These are phyloP conservation scores for Troides aeacus DNA, from an alignment of 2,888 invertebrate genomes.

Conservation along the genomic window DNA sequence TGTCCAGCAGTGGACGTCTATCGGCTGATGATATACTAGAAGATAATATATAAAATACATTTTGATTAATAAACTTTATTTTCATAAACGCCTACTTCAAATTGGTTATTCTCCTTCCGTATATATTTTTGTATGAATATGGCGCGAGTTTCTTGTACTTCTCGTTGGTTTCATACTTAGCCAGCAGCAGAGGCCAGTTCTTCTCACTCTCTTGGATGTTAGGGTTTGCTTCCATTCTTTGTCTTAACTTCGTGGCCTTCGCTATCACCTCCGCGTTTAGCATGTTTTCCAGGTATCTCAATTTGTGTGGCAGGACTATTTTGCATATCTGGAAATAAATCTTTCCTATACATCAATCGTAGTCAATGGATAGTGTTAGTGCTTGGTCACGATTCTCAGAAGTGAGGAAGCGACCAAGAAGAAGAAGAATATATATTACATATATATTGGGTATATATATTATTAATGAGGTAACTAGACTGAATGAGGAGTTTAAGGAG, in stretches of 20 bases:
- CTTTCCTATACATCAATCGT: not conserved
- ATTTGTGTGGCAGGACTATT: conserved; percentile 68
- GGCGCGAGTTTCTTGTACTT: conserved; percentile 38
- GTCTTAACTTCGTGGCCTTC: conserved; percentile 67
- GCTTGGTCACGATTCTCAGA: too few relatives aligned
- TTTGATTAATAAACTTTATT: conserved; percentile 1
- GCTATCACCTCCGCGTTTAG: conserved; percentile 68
- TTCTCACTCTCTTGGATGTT: conserved; percentile 59
- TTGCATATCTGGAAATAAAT: conserved; percentile 56
- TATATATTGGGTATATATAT: too few relatives aligned
- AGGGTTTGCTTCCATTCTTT: conserved; percentile 62
- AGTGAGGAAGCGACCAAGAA: too few relatives aligned
- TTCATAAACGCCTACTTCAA: conserved; percentile 3
- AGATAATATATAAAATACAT: too few relatives aligned
- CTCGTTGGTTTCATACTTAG: conserved; percentile 59
- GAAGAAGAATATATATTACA: too few relatives aligned
- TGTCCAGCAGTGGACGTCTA: too few relatives aligned
- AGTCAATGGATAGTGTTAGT: too few relatives aligned
- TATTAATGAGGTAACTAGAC: too few relatives aligned
- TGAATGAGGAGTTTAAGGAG: too few relatives aligned
- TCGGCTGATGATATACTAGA: too few relatives aligned
- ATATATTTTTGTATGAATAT: conserved; percentile 43
- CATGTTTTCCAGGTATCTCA: conserved; percentile 72
- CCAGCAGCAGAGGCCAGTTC: conserved; percentile 63
- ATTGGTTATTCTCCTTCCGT: conserved; percentile 42